A percentile compares a stretch with the other conserved stretches of the same genome.
Evolutionary conservation across 2,888 invertebrate genomes (phyloP).

Genomic region (Harpagoxenus sublaevis): DNA sequence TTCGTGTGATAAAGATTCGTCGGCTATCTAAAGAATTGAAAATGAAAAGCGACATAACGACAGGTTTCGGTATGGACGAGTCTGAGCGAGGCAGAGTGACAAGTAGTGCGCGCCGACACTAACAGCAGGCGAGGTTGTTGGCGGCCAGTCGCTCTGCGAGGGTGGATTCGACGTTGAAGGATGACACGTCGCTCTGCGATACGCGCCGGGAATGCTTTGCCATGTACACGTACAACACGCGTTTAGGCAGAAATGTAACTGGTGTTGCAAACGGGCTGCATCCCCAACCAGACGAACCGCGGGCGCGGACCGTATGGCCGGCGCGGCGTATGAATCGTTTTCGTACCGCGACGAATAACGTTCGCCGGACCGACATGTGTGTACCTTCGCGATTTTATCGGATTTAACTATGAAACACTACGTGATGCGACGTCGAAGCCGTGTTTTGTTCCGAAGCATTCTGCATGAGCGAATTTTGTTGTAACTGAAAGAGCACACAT

Average conservation of each 20-base stretch:
- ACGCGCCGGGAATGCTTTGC: slow-evolving; percentile 71
- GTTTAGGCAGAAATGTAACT: slow-evolving; percentile 62
- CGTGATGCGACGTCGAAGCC: slow-evolving; percentile 9
- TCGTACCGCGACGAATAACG: slow-evolving; percentile 52
- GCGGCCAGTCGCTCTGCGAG: slow-evolving; percentile 56
- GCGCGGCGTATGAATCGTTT: slow-evolving; percentile 17
- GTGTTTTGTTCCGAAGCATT: background rate
- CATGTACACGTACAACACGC: slow-evolving; percentile 54
- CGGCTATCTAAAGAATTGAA: background rate
- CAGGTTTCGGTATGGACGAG: background rate
- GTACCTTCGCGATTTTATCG: slow-evolving; percentile 48
- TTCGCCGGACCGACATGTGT: slow-evolving; percentile 17
- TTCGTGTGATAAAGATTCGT: background rate
- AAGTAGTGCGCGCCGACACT: slow-evolving; percentile 18
- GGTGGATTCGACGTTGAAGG: slow-evolving; percentile 75
- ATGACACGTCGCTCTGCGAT: slow-evolving; percentile 72
- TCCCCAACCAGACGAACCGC: slow-evolving; percentile 44
- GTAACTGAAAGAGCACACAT: background rate
- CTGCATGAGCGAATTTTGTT: slow-evolving; percentile 24
- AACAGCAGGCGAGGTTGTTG: slow-evolving; percentile 38
- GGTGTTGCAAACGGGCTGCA: slow-evolving; percentile 54
- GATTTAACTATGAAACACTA: slow-evolving; percentile 7
- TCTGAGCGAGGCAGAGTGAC: slow-evolving; percentile 17
- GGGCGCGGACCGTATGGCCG: slow-evolving; percentile 30
- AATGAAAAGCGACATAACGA: background rate